Base-by-base conservation (phyloP, 2,888 invertebrate species). In the Epistrophe grossulariae region DNA sequence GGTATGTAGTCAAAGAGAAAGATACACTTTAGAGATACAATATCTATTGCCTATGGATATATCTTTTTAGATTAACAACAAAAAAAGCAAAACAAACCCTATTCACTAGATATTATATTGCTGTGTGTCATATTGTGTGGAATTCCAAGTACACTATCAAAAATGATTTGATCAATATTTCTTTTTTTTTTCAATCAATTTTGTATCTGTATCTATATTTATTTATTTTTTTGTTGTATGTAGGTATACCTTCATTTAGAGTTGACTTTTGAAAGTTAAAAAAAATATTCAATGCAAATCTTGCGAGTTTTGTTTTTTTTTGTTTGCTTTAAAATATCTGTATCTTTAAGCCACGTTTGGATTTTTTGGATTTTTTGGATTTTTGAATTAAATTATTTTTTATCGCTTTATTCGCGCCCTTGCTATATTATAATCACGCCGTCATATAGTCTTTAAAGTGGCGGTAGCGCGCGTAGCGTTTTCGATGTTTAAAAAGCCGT, bases 61-160 rank as follows among this genome's bases (percentile, higher is more conserved):
- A 74, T 81, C n/a, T 52, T 31, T 50, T 57, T 48, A 72, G 60
- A 80, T 77, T 68, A 57, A 73, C 71, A 70, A 79, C 57, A 79
- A 80, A 71, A 71, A 78, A 76, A 68, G 38, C 71, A 72, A 78
- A 77, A 77, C 72, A 78, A 79, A 45, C 55, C 55, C 45, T 68
- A 66, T 19, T 52, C 31, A 45, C 50, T 59, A 52, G 50, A 24
- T n/a, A n/a, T n/a, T n/a, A 24, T 13, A 52, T 60, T 60, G 60
- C 60, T 60, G 60, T 60, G 59, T 60, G 60, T 60, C 59, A 40
- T 38, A 60, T 60, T 60, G 13, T 74, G 68, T 77, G 81, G 59
- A 81, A 85, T 85, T 85, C 81, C 60, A 73, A 48, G 71, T 78
- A 78, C 84, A 85, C 84, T 77, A 57, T 62, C 24, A 78, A 81